Percentiles rank a stretch among this genome's conserved stretches.
These are phyloP conservation scores for Creontiades dilutus DNA, from an alignment of 2,888 invertebrate genomes.

Conservation along the genomic window DNA sequence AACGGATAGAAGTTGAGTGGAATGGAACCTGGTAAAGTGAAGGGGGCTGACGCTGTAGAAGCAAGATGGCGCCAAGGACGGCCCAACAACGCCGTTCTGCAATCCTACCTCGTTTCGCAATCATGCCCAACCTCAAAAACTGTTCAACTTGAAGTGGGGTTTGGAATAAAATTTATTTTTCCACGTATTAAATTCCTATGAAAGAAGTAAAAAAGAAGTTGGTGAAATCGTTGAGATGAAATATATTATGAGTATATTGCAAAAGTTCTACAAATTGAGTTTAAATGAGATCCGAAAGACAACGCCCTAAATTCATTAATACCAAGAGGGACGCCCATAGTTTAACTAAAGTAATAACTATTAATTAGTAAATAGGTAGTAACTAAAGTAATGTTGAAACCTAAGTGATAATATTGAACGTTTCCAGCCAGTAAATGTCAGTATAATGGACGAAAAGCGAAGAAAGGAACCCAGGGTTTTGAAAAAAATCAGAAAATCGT, in stretches of 20 bases:
- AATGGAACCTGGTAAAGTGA: not conserved
- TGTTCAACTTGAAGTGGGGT: not conserved
- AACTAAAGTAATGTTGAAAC: not conserved
- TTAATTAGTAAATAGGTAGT: no score
- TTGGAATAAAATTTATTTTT: not conserved
- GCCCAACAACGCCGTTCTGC: not conserved
- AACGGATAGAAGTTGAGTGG: not conserved
- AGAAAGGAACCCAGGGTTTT: no score
- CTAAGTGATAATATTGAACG: no score
- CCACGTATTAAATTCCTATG: not conserved
- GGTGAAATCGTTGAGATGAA: no score
- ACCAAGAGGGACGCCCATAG: not conserved
- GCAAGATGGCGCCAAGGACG: constrained; percentile 21
- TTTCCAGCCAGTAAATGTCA: no score
- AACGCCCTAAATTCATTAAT: not conserved
- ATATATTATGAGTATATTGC: no score
- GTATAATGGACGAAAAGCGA: no score
- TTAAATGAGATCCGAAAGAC: not conserved
- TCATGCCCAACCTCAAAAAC: not conserved
- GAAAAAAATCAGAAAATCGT: no score
- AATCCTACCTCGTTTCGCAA: not conserved
- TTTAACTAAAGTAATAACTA: not conserved
- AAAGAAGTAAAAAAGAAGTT: not conserved
- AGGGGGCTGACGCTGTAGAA: constrained; percentile 1
- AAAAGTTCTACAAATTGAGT: not conserved